phyloP scores from a whole-genome alignment of 2,797 vertebrate species.

The Lepus townsendii region DNA sequence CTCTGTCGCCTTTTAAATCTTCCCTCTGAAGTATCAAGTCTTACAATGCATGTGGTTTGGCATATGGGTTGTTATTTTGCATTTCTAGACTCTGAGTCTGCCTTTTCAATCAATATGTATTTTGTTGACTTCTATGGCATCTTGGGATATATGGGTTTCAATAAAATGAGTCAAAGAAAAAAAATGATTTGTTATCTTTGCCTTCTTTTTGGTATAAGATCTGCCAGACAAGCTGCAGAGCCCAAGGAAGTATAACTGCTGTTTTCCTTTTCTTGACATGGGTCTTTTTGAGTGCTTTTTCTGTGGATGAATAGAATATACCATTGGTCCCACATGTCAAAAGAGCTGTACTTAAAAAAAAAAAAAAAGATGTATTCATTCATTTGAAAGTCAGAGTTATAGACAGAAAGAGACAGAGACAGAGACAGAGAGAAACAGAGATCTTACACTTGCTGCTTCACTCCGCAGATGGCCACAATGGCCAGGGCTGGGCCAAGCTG shows the following conservation, averaged over 20 bases:
- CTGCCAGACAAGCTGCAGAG: background rate
- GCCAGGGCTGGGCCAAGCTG: too few relatives aligned
- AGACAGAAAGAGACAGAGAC: too few relatives aligned
- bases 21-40: constrained; percentile 77
- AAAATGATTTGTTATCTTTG: constrained; percentile 10
- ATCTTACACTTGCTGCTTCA: too few relatives aligned
- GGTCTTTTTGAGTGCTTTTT: background rate
- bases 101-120: constrained; percentile 68
- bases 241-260: background rate
- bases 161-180: constrained; percentile 56
- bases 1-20: constrained; percentile 82
- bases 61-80: constrained; percentile 81
- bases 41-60: constrained; percentile 80
- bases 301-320: background rate
- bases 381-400: too few relatives aligned
- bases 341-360: background rate
- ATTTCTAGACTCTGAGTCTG: constrained; percentile 79
- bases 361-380: too few relatives aligned
- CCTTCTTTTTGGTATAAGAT: constrained; percentile 42
- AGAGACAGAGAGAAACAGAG: too few relatives aligned
- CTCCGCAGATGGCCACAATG: too few relatives aligned
- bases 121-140: constrained; percentile 65
- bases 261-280: constrained; percentile 10
- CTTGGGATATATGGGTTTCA: background rate
- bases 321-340: background rate